A percentile compares a stretch with the other conserved stretches of the same genome.
Evolutionary conservation across 2,113 vertebrate genomes (phyloP).

Genomic region (Scomber colias): DNA sequence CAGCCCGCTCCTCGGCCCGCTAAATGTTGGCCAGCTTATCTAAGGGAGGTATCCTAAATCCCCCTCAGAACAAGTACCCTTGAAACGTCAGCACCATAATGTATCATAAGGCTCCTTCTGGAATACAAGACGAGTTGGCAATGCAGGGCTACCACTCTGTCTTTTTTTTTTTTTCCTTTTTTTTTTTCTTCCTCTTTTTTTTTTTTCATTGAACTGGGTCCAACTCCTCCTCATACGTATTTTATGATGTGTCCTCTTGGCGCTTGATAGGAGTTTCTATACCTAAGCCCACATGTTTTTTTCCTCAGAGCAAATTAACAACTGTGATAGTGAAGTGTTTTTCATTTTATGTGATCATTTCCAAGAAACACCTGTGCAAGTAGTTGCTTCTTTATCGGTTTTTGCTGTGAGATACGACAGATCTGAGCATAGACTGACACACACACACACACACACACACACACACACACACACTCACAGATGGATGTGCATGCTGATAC

Average conservation of each 20-base stretch:
- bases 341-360: conserved; percentile 58
- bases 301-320: conserved; percentile 61
- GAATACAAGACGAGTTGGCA: conserved; percentile 79
- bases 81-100: conserved; percentile 78
- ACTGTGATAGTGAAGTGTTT: conserved; percentile 62
- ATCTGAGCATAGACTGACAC: no score
- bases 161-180: conserved; percentile 1
- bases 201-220: conserved; percentile 59
- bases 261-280: conserved; percentile 38
- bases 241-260: conserved; percentile 65
- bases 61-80: conserved; percentile 73
- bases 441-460: not conserved
- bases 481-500: not conserved
- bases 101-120: conserved; percentile 76
- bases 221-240: conserved; percentile 72
- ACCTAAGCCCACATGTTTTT: conserved; percentile 41
- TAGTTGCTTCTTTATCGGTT: conserved; percentile 35
- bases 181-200: not conserved
- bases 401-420: conserved; percentile 24
- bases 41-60: conserved; percentile 75
- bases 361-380: conserved; percentile 57
- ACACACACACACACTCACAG: not conserved
- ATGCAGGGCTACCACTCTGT: conserved; percentile 31
- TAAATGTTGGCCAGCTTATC: conserved; percentile 75
- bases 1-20: conserved; percentile 36